A percentile compares a stretch with the other conserved stretches of the same genome.
phyloP scores from a whole-genome alignment of 2,113 vertebrate genomes.

The Cavia porcellus region DNA sequence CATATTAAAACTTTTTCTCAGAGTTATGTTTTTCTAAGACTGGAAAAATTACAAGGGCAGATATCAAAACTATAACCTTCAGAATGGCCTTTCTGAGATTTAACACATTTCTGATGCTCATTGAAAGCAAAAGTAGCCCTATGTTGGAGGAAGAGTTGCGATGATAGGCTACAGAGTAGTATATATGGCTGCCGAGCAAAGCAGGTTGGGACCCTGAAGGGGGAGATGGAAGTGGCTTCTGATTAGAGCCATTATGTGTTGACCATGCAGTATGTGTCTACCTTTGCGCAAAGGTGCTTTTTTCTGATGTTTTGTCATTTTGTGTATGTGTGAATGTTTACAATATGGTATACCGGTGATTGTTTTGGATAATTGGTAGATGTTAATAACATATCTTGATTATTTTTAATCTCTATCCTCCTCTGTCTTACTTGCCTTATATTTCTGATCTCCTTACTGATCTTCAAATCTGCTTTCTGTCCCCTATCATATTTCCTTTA shows the following conservation, averaged over 20 bases:
- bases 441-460: not conserved
- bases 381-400: not conserved
- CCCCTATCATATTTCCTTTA: not conserved
- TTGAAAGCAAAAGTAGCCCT: not conserved
- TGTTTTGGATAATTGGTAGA: not conserved
- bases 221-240: not conserved
- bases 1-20: not conserved
- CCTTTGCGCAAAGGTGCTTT: not conserved
- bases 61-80: not conserved
- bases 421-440: not conserved
- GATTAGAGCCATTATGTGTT: not conserved
- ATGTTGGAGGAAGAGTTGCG: not conserved
- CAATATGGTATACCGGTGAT: not conserved
- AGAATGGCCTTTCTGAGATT: not conserved
- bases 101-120: not conserved
- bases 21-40: slow-evolving; percentile 53
- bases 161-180: not conserved
- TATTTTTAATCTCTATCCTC: not conserved
- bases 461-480: not conserved
- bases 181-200: not conserved
- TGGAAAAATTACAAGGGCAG: slow-evolving; percentile 50
- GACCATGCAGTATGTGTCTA: rapidly evolving
- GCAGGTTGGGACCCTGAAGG: too few relatives aligned
- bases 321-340: not conserved
- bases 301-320: not conserved